These are phyloP conservation scores for cat (Felis catus) DNA, from an alignment of 2,113 vertebrate genomes.

Conservation along the genomic window F.catus_Fca126_mat1.0 CM031425.1:45817501-45818000, in stretches of 20 bases:
- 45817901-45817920: background rate
- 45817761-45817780: conserved; percentile 35
- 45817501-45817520: background rate
- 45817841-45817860: background rate
- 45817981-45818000: conserved; percentile 56
- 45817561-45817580: background rate
- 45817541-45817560: background rate
- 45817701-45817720: conserved; percentile 2
- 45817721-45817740: conserved; percentile 46
- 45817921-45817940: background rate
- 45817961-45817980: conserved; percentile 52
- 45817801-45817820: conserved; percentile 39
- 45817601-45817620: background rate
- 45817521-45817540: background rate
- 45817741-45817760: conserved; percentile 61
- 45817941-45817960: conserved; percentile 28
- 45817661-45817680: background rate
- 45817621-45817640: conserved; percentile 25
- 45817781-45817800: conserved; percentile 37
- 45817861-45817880: conserved; percentile 10
- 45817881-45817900: conserved; percentile 30
- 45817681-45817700: background rate
- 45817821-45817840: conserved; percentile 33
- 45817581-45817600: background rate
- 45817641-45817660: conserved; percentile 13